A percentile compares a stretch with the other conserved stretches of the same genome.
These are phyloP conservation scores for Melierax canorus DNA, from an alignment of 2,113 vertebrate genomes.

Conservation along the genomic window DNA sequence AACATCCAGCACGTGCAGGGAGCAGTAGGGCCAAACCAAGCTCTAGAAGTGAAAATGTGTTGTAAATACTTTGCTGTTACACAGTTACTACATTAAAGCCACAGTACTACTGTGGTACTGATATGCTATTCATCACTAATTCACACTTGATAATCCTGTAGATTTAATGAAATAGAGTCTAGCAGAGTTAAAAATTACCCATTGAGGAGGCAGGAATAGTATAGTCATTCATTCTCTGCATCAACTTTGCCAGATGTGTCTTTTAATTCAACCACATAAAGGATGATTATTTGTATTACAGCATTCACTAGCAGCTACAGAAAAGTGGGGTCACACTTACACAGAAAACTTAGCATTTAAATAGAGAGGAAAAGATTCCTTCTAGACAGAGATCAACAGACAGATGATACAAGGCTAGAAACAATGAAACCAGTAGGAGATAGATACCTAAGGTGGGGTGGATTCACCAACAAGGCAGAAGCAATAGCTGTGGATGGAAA, in stretches of 20 bases:
- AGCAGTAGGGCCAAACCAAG: neutral
- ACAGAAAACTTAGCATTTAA: neutral
- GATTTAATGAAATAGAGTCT: neutral
- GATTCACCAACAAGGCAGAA: neutral
- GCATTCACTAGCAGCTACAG: neutral
- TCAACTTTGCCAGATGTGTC: neutral
- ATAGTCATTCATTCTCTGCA: neutral
- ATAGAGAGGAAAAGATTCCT: neutral
- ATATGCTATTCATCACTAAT: neutral
- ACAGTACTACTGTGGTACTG: neutral
- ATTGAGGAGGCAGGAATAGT: neutral
- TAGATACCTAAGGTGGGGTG: neutral
- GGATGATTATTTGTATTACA: neutral
- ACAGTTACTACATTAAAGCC: neutral
- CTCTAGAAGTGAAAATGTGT: neutral
- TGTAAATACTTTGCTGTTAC: neutral
- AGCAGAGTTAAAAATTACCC: neutral
- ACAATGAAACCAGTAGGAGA: neutral
- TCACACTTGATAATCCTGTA: neutral
- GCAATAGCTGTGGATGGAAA: neutral
- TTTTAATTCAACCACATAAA: neutral
- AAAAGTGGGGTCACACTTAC: accelerated
- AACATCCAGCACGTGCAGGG: conserved; percentile 98
- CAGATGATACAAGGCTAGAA: neutral
- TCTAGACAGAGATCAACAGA: neutral